These are phyloP conservation scores for Nesoenas mayeri DNA, from an alignment of 2,113 vertebrate genomes.

Conservation along the genomic window DNA sequence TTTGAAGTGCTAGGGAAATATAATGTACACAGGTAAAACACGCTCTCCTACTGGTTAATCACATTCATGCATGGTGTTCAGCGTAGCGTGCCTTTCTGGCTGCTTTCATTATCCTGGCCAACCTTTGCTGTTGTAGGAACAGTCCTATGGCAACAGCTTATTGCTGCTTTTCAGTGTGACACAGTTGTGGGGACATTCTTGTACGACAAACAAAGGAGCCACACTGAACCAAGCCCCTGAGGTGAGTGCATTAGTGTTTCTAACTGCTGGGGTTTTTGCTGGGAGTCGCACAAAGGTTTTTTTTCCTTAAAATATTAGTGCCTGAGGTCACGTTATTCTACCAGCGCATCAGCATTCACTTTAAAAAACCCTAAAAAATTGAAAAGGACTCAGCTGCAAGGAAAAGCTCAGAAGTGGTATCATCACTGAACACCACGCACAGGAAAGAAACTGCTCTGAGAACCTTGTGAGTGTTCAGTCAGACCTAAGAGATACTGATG, in stretches of 20 bases:
- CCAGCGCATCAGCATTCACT: neutral
- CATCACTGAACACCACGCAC: neutral
- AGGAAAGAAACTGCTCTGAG: neutral
- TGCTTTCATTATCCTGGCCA: neutral
- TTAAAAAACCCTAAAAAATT: neutral
- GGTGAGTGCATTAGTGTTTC: neutral
- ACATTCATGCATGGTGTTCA: rapidly evolving
- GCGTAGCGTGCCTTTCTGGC: neutral
- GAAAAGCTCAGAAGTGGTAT: neutral
- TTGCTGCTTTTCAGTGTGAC: neutral
- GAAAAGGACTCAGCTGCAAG: neutral
- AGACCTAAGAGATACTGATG: neutral
- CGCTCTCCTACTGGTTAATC: neutral
- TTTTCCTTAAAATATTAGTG: neutral
- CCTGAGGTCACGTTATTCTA: neutral
- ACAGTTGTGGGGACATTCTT: neutral
- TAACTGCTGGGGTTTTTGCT: neutral
- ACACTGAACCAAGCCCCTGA: neutral
- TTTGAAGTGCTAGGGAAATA: neutral
- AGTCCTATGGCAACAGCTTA: rapidly evolving
- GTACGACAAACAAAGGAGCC: neutral
- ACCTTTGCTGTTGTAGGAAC: neutral
- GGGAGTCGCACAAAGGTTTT: neutral
- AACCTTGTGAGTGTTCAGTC: neutral
- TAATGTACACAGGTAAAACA: neutral